These are phyloP conservation scores for Caenorhabditis sp. DNA, from an alignment of 2,888 invertebrate species.

Conservation along the genomic window DNA sequence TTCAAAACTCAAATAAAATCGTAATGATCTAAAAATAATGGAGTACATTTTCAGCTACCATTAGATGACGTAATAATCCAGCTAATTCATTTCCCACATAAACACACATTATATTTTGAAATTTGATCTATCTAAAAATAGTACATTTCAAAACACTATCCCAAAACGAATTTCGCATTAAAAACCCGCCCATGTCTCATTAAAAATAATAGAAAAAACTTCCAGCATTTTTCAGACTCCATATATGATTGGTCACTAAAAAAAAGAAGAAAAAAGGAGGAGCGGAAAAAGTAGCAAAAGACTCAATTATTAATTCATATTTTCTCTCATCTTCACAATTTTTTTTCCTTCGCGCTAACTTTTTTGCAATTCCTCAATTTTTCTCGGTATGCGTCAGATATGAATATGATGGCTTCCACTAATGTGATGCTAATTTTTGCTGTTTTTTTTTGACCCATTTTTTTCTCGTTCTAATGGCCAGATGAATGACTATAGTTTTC, in stretches of 20 bases:
- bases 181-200: neutral
- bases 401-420: neutral
- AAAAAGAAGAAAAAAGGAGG: neutral
- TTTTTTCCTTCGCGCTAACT: constrained; percentile 2
- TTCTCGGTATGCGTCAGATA: neutral
- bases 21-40: too few relatives aligned
- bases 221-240: too few relatives aligned
- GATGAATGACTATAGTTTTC: neutral
- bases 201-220: too few relatives aligned
- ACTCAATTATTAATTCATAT: constrained; percentile 42
- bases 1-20: too few relatives aligned
- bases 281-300: constrained; percentile 7
- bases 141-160: too few relatives aligned
- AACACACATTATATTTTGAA: too few relatives aligned
- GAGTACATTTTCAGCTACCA: too few relatives aligned
- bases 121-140: too few relatives aligned
- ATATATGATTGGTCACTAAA: neutral
- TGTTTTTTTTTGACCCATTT: constrained; percentile 1
- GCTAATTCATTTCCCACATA: too few relatives aligned
- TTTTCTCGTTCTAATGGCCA: neutral
- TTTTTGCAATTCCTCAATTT: neutral
- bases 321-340: constrained; percentile 13
- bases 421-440: neutral
- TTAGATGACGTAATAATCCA: too few relatives aligned
- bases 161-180: neutral